Evolutionary conservation across 2,888 invertebrate genomes (phyloP), one percentile per base, ranked within the genome.

Genomic region (Neria commutata): DNA sequence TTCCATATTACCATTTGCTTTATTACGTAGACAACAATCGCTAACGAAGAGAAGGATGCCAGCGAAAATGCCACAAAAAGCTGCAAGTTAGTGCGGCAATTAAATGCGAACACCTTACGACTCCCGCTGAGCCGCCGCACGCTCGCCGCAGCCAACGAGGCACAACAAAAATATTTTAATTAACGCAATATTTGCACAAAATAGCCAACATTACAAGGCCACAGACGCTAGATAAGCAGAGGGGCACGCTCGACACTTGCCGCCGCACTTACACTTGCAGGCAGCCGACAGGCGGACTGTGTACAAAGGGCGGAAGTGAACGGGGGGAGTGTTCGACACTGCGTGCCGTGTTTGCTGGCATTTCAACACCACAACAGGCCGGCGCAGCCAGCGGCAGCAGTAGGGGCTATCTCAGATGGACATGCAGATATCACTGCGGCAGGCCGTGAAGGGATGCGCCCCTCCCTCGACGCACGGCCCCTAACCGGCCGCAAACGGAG

Each of bases 111-210:
- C 37, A 11, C 37, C n/a, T 37, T 71, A 74, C 69, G 71, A 74
- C 73, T 74, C 72, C 69, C 72, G 71, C n/a, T n/a, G n/a, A n/a
- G n/a, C n/a, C n/a, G n/a, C n/a, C n/a, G n/a, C n/a, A n/a, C n/a
- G n/a, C n/a, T n/a, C n/a, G n/a, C n/a, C n/a, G n/a, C n/a, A n/a
- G n/a, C n/a, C n/a, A n/a, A 68, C 72, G 71, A 74, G 72, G 71
- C 70, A 70, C 72, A 76, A 73, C 72, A 73, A 75, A 76, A 77
- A 77, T 77, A 77, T 77, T 77, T 77, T 77, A 77, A 77, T 77
- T 77, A 77, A 77, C 77, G 77, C 77, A 77, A 77, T 76, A 77
- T 77, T 76, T 77, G 77, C 76, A 76, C 77, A 77, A 76, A 77
- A 77, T 76, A 76, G 75, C 74, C 75, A 76, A 76, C 76, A 76